Evolutionary conservation across 2,888 invertebrate species (phyloP).

Genomic region (Limenitis camilla): DNA sequence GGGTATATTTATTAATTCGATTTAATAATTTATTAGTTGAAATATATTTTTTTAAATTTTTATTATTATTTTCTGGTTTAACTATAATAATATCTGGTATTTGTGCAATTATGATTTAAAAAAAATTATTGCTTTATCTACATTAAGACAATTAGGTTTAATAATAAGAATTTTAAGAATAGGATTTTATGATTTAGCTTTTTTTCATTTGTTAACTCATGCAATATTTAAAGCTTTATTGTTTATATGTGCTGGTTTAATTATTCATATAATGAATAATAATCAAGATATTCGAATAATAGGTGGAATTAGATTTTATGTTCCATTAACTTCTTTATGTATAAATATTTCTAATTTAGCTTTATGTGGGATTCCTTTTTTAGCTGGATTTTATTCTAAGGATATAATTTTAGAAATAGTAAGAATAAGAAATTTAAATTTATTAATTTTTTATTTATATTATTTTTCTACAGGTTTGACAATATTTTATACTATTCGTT

Average conservation of each 20-base stretch:
- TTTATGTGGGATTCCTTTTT: conserved; percentile 78
- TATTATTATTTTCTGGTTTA: conserved; percentile 72
- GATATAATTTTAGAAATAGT: conserved; percentile 77
- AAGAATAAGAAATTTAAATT: conserved; percentile 68
- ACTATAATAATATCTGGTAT: conserved; percentile 77
- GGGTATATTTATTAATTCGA: conserved; percentile 82
- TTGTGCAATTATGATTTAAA: conserved; percentile 81
- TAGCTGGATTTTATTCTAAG: conserved; percentile 79
- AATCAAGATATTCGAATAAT: conserved; percentile 81
- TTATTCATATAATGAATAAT: conserved; percentile 79
- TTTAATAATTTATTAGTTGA: conserved; percentile 71
- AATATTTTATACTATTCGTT: conserved; percentile 72
- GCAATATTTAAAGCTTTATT: conserved; percentile 84
- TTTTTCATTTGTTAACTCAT: conserved; percentile 83
- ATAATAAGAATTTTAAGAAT: conserved; percentile 79
- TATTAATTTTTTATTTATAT: conserved; percentile 69
- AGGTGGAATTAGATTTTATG: conserved; percentile 58
- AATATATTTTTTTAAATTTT: conserved; percentile 55
- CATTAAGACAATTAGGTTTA: conserved; percentile 83
- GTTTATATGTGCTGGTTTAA: conserved; percentile 81
- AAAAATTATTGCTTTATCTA: conserved; percentile 86
- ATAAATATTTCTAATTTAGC: conserved; percentile 76
- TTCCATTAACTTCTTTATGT: conserved; percentile 71
- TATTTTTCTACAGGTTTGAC: conserved; percentile 76
- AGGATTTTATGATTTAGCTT: conserved; percentile 71